A percentile compares a stretch with the other conserved stretches of the same genome.
Evolutionary conservation across 1,140 invertebrate genomes (phyloP).

Genomic region (Drosophila athabasca): DNA sequence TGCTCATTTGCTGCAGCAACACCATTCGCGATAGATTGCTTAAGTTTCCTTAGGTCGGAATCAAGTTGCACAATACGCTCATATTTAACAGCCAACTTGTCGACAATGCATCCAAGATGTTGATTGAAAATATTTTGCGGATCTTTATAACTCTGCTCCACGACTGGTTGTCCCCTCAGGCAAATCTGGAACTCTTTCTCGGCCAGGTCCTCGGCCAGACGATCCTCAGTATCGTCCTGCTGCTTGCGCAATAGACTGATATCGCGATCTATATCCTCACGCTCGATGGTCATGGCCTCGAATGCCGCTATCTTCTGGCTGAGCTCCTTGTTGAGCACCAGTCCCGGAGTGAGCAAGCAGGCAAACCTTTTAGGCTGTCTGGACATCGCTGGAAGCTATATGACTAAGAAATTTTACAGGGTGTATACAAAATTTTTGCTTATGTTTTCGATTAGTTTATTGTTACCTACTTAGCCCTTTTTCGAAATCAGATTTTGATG

Average conservation of each 20-base stretch:
- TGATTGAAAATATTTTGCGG: slow-evolving; percentile 31
- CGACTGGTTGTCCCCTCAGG: slow-evolving; percentile 10
- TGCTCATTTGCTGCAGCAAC: slow-evolving; percentile 49
- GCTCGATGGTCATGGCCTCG: slow-evolving; percentile 33
- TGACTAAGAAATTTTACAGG: neutral
- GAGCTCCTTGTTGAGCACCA: slow-evolving; percentile 44
- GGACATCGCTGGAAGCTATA: slow-evolving; percentile 24
- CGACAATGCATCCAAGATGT: slow-evolving; percentile 30
- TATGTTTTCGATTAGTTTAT: slow-evolving; percentile 8
- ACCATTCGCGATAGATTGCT: slow-evolving; percentile 47
- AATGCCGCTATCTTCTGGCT: slow-evolving; percentile 48
- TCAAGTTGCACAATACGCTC: slow-evolving; percentile 46
- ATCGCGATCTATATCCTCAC: slow-evolving; percentile 35
- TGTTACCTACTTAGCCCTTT: slow-evolving; percentile 15
- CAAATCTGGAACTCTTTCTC: slow-evolving; percentile 57
- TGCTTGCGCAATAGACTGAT: slow-evolving; percentile 37
- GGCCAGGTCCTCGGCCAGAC: slow-evolving; percentile 50
- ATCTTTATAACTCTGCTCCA: slow-evolving; percentile 30
- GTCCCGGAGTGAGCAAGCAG: slow-evolving; percentile 53
- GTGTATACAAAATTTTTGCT: neutral
- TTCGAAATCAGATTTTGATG: neutral
- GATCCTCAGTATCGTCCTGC: slow-evolving; percentile 49
- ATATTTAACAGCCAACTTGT: slow-evolving; percentile 39
- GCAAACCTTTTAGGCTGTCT: slow-evolving; percentile 16
- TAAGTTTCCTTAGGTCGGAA: slow-evolving; percentile 47